Evolutionary conservation across 2,797 vertebrate genomes (phyloP), one percentile per base, ranked within the genome.

Genomic region (Chaunax sp.): DNA sequence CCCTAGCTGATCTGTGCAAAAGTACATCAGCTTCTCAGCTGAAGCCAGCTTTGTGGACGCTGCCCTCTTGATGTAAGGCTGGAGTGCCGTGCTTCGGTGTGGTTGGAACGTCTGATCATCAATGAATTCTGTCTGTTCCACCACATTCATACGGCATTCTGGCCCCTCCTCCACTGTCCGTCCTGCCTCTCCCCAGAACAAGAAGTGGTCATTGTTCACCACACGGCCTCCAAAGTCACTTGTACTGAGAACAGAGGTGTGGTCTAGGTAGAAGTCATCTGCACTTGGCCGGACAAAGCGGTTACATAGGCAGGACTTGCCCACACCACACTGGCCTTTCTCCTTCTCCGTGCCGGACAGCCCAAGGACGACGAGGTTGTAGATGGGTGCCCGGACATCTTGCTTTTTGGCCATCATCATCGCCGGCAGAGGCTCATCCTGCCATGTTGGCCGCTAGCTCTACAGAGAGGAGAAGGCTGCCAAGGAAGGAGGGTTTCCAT

Each of bases 371-470:
- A 95, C 96, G 87, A 99, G 91, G 92, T 95, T 96, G 91, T 98
- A 98, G 94, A 92, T 97, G 94, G 97, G 96, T 72, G 94, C 69
- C 90, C 97, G 96, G 64, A 90, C 95, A 94, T 99, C 98, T 95
- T 98, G 97, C 95, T 98, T 99, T 92, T 96, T 96, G 85, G 98
- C 97, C 97, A 99, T 99, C 95, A 98, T 92, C 86, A 95, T 96
- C 71, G 92, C 91, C 88, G 89, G 82, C 92, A 88, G 92, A 81
- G 85, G 52, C 84, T 94, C 98, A 99, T 99, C 95, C 95, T 96
- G 96, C 92, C 94, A 95, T 95, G 80, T 74, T 90, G 86, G 78
- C 83, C 87, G 65, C 81, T 89, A 87, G 93, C 92, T 94, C 92
- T 93, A 91, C 67, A 82, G 80, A 80, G 86, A 81, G 77, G 79